Evolutionary conservation across 2,797 vertebrate species (phyloP).

Genomic region (Lagodon rhomboides): DNA sequence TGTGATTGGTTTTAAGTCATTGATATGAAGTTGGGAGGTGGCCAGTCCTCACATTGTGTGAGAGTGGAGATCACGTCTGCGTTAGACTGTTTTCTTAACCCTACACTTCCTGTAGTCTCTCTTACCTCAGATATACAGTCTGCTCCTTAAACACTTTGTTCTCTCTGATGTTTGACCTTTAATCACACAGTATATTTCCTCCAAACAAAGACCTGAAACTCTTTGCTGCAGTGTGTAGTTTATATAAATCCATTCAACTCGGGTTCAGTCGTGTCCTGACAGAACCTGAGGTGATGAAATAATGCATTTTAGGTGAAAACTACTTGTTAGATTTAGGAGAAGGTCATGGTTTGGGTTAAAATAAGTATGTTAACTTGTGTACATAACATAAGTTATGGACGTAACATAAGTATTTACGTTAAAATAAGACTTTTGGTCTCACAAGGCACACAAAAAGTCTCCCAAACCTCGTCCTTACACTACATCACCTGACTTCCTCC

Average conservation of each 20-base stretch:
- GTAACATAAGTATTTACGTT: too few relatives aligned
- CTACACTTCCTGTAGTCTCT: background rate
- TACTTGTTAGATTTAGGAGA: too few relatives aligned
- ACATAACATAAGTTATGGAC: too few relatives aligned
- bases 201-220: background rate
- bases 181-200: background rate
- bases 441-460: too few relatives aligned
- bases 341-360: too few relatives aligned
- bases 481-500: too few relatives aligned
- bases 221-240: background rate
- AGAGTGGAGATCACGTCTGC: slow-evolving; percentile 25
- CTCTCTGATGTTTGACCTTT: slow-evolving; percentile 24
- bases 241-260: background rate
- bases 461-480: too few relatives aligned
- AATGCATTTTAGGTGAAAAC: too few relatives aligned
- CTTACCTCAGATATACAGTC: slow-evolving; percentile 3
- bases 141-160: slow-evolving; percentile 19
- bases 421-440: too few relatives aligned
- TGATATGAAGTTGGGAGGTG: slow-evolving; percentile 53
- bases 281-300: too few relatives aligned
- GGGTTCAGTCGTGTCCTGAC: too few relatives aligned
- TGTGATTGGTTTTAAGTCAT: slow-evolving; percentile 66
- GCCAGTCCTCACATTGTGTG: slow-evolving; percentile 50
- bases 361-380: too few relatives aligned
- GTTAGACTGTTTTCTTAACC: slow-evolving; percentile 30